Evolutionary conservation across 2,113 vertebrate species (phyloP).

Genomic region (Archocentrus centrarchus): DNA sequence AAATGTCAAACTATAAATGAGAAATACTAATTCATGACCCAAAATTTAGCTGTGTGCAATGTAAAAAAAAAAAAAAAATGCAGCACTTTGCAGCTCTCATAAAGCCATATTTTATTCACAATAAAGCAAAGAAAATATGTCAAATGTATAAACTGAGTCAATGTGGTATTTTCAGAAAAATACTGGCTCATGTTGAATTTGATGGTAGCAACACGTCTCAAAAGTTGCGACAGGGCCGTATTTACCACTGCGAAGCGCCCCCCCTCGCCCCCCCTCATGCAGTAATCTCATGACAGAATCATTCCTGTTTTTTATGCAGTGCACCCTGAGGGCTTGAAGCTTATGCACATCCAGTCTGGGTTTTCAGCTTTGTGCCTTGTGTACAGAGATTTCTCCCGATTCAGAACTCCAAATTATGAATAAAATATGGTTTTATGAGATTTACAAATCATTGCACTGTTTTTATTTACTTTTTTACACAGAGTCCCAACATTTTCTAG

Average conservation of each 20-base stretch:
- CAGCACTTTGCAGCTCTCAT: background rate
- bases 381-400: background rate
- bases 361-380: background rate
- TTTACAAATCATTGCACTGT: background rate
- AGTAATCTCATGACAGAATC: too few species aligned
- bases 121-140: background rate
- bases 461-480: background rate
- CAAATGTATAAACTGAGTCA: background rate
- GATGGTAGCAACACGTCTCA: too few species aligned
- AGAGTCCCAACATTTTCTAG: background rate
- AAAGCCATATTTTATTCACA: background rate
- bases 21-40: background rate
- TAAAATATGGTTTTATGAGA: background rate
- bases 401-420: background rate
- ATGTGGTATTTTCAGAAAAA: too few species aligned
- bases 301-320: too few species aligned
- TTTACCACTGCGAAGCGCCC: too few species aligned
- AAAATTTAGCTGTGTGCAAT: background rate
- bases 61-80: background rate
- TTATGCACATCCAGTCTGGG: too few species aligned
- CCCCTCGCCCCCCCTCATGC: too few species aligned
- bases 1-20: slow-evolving; percentile 1
- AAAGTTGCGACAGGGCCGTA: too few species aligned
- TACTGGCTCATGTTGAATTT: too few species aligned
- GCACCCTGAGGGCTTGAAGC: too few species aligned